phyloP scores from a whole-genome alignment of 1,140 invertebrate species.

The Ephestia elutella region DNA sequence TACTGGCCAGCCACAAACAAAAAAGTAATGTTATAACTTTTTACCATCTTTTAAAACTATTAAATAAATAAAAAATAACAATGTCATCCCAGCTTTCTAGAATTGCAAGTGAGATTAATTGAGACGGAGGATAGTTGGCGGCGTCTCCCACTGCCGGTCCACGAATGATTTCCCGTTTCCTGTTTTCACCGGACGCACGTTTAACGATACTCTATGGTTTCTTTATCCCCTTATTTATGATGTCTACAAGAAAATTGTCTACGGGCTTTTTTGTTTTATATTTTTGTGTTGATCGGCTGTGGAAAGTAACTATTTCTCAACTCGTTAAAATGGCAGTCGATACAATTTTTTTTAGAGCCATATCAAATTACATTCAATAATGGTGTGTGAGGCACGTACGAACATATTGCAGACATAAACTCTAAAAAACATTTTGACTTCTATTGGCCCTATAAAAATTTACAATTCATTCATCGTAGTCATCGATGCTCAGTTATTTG shows the following conservation, averaged over 20 bases:
- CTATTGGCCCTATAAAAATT: no score
- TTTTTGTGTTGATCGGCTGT: slow-evolving; percentile 17
- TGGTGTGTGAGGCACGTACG: slow-evolving; percentile 22
- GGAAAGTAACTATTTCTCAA: no score
- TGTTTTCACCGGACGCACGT: slow-evolving; percentile 30
- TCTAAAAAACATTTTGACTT: no score
- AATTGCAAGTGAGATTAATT: slow-evolving; percentile 41
- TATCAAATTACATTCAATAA: slow-evolving; percentile 9
- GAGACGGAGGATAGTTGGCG: slow-evolving; percentile 52
- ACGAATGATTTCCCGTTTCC: slow-evolving; percentile 56
- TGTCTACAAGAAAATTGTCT: slow-evolving; percentile 22
- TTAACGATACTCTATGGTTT: slow-evolving; percentile 31
- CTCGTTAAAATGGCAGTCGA: no score
- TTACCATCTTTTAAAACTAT: no score
- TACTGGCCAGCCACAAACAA: no score
- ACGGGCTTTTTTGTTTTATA: slow-evolving; percentile 13
- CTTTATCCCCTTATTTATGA: slow-evolving; percentile 30
- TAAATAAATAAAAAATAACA: no score
- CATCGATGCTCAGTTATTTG: no score
- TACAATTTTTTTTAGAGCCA: no score
- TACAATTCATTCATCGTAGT: no score
- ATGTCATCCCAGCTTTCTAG: slow-evolving; percentile 14
- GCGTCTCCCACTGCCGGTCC: slow-evolving; percentile 50
- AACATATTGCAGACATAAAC: no score
- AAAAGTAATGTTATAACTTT: no score